Evolutionary conservation across 2,888 invertebrate species (phyloP), one percentile per base, ranked within the genome.

Genomic region (Euphydryas editha): DNA sequence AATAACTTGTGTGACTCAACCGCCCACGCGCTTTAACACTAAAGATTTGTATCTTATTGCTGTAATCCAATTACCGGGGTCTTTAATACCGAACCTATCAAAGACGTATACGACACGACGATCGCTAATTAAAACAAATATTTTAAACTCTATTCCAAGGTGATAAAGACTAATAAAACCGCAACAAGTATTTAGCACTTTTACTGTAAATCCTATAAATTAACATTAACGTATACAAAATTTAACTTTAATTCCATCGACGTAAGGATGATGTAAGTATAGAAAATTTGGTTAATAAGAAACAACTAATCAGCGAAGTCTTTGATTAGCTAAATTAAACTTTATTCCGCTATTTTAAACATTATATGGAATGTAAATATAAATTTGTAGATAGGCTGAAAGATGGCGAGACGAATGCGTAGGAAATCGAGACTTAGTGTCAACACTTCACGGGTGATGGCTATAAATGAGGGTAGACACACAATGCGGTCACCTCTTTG

Each of bases 391-490:
- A 72, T 78, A 74, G 83, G 83, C 82, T 85, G 84, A 82, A 86
- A 87, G 85, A 83, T 81, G 81, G 81, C 85, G 82, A 76, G 76
- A 80, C 88, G 81, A 87, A 90, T 86, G 74, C 79, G 85, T 84
- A 89, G 81, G 85, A 87, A 89, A 89, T 88, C 84, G 68, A 88
- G 85, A 73, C 89, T 92, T 87, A 92, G 87, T 89, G 91, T 92
- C 92, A 90, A 88, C 91, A 88, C 88, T 88, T 88, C 86, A 89
- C 82, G 88, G 84, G 73, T 76, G 79, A 76, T 78, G 80, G 76
- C 63, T 71, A 75, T 80, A 80, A 85, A 69, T 66, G 62, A 60
- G 62, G 60, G 62, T 62, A 71, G 69, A 65, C 60, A 17, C 44
- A 70, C 68, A 73, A 72, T 68, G 66, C 67, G 69, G 71, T 51